Evolutionary conservation across 2,888 invertebrate genomes (phyloP), one percentile per base, ranked within the genome.

Genomic region (Acanthosoma haemorrhoidale): DNA sequence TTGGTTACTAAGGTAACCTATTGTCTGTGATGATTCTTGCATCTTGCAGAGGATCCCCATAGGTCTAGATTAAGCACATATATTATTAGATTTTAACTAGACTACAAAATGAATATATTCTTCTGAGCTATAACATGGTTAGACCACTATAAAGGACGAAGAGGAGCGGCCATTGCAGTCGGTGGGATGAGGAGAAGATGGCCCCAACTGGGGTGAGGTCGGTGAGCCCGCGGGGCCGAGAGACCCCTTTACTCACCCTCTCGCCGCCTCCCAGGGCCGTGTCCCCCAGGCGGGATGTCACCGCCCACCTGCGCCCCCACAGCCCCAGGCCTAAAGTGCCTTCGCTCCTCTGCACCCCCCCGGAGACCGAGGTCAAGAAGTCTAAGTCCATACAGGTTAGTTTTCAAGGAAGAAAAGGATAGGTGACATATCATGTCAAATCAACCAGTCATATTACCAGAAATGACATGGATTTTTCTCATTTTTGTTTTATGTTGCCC

Each of bases 181-280:
- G n/a, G n/a, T 18, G 13, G 63, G 71, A 51, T 38, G 61, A 58
- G 64, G 25, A 25, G 51, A 51, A 25, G 51, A 51, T 51, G 51
- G 51, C 29, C 61, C 60, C 57, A 16, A 9, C 15, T 11, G 32
- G 38, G 43, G 21, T 58, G 67, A 34, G 41, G 58, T 71, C 73
- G 38, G 57, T 74, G 72, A 73, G 73, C 59, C 36, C 59, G 1
- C 29, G 16, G 16, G 16, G 57, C 67, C 16, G 34, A 69, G 72
- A 70, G 38, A 68, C 64, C 39, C 34, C 39, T 36, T 31, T 61
- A 71, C 73, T 70, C 59, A 43, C 72, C 71, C 21, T 71, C 64
- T n/a, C 69, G 74, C 38, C 61, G 64, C 71, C 71, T 29, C 18
- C 71, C 69, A 38, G 70, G 68, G 66, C 66, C 51, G 16, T 34